A percentile compares a stretch with the other conserved stretches of the same genome.
Evolutionary conservation across 1,140 invertebrate species (phyloP).

Genomic region (Eumaeus atala): DNA sequence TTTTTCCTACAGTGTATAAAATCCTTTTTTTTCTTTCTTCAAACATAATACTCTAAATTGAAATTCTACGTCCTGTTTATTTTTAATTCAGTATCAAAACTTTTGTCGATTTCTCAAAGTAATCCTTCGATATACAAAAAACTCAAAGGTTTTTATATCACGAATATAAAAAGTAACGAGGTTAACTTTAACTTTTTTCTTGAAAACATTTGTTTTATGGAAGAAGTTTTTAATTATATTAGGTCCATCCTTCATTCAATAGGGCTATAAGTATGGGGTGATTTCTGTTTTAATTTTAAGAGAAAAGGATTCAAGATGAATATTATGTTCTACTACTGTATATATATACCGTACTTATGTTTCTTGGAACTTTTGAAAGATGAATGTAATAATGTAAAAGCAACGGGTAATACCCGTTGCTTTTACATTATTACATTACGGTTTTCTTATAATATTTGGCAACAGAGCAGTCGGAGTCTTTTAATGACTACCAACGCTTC

Average conservation of each 20-base stretch:
- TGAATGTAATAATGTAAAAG: too few relatives aligned
- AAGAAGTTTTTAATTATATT: slow-evolving; percentile 28
- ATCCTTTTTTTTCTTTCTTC: too few relatives aligned
- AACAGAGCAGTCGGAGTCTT: too few relatives aligned
- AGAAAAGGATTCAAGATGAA: slow-evolving; percentile 1
- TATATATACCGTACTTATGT: too few relatives aligned
- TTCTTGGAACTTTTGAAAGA: too few relatives aligned
- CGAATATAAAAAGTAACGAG: slow-evolving; percentile 23
- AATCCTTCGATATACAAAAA: slow-evolving; percentile 4
- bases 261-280: neutral
- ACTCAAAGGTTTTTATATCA: slow-evolving; percentile 2
- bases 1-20: too few relatives aligned
- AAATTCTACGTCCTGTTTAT: too few relatives aligned
- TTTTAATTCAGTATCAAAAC: neutral
- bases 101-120: neutral
- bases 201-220: slow-evolving; percentile 27
- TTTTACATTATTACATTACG: too few relatives aligned
- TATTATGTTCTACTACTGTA: slow-evolving; percentile 19
- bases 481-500: too few relatives aligned
- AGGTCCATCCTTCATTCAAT: slow-evolving; percentile 11
- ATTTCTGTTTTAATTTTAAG: neutral
- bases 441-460: too few relatives aligned
- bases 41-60: too few relatives aligned
- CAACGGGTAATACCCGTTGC: too few relatives aligned
- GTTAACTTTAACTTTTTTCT: slow-evolving; percentile 26